Conservation (phyloP, 2,113 vertebrate species). For the Cettia cetti region DNA sequence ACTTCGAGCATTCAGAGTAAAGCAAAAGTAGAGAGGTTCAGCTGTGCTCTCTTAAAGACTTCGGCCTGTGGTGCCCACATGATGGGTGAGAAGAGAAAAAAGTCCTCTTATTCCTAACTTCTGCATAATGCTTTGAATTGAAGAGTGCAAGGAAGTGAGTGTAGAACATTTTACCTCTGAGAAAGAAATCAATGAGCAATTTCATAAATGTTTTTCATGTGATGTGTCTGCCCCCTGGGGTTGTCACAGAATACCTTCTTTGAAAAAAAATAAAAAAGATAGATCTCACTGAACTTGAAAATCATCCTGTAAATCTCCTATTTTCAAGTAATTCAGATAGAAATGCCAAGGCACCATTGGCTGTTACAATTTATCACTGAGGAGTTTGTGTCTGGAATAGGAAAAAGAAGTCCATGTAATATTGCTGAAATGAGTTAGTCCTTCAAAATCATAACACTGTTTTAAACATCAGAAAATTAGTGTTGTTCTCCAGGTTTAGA, state of each 20-base stretch:
- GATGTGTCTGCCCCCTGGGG: neutral
- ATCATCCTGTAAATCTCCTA: neutral
- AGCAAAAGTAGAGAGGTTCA: neutral
- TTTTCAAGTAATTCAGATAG: neutral
- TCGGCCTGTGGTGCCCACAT: neutral
- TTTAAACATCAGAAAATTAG: neutral
- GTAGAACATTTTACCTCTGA: neutral
- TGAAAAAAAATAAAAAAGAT: neutral
- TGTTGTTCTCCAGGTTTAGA: neutral
- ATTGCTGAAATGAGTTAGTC: neutral
- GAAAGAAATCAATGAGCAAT: conserved; percentile 3
- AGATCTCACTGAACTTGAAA: neutral
- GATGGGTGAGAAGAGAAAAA: neutral
- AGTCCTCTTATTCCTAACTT: neutral
- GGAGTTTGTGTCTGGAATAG: neutral
- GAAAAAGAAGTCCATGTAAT: neutral
- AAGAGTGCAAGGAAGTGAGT: neutral
- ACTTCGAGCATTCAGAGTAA: neutral
- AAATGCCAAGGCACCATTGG: neutral
- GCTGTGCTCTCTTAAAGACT: neutral
- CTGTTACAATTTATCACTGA: neutral
- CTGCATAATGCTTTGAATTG: neutral
- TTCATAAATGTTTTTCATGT: neutral
- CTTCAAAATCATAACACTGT: neutral
- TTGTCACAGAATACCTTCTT: neutral